Base-by-base conservation (phyloP, 64 coral and sea anemone genomes). In the Porites lutea region DNA sequence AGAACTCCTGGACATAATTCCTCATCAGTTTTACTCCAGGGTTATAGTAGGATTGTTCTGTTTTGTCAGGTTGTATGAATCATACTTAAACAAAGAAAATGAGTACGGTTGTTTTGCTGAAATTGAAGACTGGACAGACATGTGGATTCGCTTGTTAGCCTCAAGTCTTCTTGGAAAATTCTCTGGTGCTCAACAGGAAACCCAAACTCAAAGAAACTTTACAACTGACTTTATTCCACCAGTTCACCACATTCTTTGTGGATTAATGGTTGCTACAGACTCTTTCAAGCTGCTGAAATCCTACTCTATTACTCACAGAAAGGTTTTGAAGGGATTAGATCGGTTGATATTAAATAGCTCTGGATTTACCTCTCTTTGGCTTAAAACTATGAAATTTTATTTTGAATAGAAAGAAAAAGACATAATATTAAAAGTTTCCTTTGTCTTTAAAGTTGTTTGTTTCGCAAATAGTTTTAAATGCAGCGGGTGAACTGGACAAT, bases 161-260 rank as follows among this genome's bases (percentile, higher is more conserved):
- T 48, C 70, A 3, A 83, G 89, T 62, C 78, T 91, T 60, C 23
- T 73, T 61, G 68, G 51, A 16, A 72, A 84, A 19, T 60, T 73
- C 3, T 49, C 63, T 20, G 23, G 8, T 4, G 67, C 63, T 13
- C 44, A 20, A 51, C 6, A 66, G 16, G 65, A 6, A n/a, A 13
- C 51, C 6, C 45, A 84, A 67, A 52, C 19, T 49, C 46, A 84
- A 52, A 46, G 4, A 76, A 51, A 48, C 13, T 37, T 37, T 37
- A 37, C 27, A 37, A 84, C 3, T 68, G 7, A 12, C 54, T 51
- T 0, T 5, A 27, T 48, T 7, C 55, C 21, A 18, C 13, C 89
- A 22, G 71, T 83, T 49, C 89, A 91, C 52, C 89, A 91, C 48
- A 74, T 91, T 27, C 79, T 91, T 8, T 82, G 79, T 83, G 89